phyloP scores from a whole-genome alignment of 2,888 invertebrate genomes.

The Fissipunctia ypsillon region DNA sequence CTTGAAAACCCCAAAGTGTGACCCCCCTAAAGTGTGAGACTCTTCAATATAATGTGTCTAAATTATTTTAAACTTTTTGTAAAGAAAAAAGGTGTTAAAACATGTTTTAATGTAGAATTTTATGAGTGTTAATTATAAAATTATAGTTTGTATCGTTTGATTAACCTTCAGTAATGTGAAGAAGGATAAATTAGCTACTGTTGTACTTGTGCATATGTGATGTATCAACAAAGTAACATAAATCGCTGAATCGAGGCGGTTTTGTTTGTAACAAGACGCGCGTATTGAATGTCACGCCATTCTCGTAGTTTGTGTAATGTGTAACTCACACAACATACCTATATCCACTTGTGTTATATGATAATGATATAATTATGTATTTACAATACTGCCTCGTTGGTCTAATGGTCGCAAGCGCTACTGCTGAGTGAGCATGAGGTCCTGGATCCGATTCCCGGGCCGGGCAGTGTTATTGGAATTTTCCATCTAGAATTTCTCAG shows the following conservation, averaged over 20 bases:
- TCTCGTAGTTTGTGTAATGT: conserved; percentile 61
- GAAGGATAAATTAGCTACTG: conserved; percentile 34
- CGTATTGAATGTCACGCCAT: conserved; percentile 70
- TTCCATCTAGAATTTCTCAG: too few relatives aligned
- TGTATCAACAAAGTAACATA: conserved; percentile 34
- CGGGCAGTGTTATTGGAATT: too few relatives aligned
- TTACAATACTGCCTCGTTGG: not conserved
- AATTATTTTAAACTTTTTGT: conserved; percentile 36
- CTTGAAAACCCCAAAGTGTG: conserved; percentile 44
- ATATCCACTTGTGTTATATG: conserved; percentile 14
- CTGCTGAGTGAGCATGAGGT: too few relatives aligned
- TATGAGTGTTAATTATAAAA: conserved; percentile 38
- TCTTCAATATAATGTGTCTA: conserved; percentile 52
- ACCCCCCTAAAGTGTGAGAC: too few relatives aligned
- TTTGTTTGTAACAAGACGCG: conserved; percentile 68
- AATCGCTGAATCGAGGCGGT: conserved; percentile 73
- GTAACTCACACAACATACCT: conserved; percentile 9
- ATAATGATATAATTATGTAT: not conserved
- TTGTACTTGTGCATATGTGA: not conserved
- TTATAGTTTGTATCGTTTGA: conserved; percentile 7
- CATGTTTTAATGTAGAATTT: conserved; percentile 23
- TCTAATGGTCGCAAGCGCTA: too few relatives aligned
- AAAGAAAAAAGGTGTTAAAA: conserved; percentile 31
- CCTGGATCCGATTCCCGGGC: too few relatives aligned
- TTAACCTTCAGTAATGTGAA: conserved; percentile 30